phyloP scores from a whole-genome alignment of 2,113 vertebrate species.

The Hippocampus zosterae region DNA sequence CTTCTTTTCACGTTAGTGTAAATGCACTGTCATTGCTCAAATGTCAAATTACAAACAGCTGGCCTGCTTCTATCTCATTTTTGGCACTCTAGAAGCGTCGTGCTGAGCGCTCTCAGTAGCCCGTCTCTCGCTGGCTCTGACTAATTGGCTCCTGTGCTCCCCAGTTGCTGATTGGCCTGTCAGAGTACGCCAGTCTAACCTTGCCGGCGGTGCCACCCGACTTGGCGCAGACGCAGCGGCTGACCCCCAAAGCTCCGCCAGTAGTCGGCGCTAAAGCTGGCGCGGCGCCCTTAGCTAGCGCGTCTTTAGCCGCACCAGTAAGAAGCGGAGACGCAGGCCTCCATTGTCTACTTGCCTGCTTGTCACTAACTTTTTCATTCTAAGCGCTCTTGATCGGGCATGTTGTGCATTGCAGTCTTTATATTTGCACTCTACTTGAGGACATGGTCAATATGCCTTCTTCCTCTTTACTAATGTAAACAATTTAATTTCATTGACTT shows the following conservation, averaged over 20 bases:
- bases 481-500: too few relatives aligned
- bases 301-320: constrained; percentile 41
- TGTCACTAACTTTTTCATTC: constrained; percentile 30
- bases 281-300: constrained; percentile 44
- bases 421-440: background rate
- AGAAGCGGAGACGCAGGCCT: constrained; percentile 26
- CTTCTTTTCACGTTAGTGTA: constrained; percentile 3
- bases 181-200: constrained; percentile 55
- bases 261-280: constrained; percentile 38
- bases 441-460: background rate
- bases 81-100: background rate
- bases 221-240: constrained; percentile 33
- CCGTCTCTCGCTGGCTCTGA: constrained; percentile 46
- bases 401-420: background rate
- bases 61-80: constrained; percentile 5
- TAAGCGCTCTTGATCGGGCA: background rate
- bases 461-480: too few relatives aligned
- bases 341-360: constrained; percentile 29
- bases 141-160: constrained; percentile 63
- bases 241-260: constrained; percentile 52
- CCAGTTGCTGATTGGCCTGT: constrained; percentile 66
- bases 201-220: constrained; percentile 21
- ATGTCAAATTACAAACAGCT: constrained; percentile 11
- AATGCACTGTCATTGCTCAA: background rate
- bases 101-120: constrained; percentile 1